A percentile compares a stretch with the other conserved stretches of the same genome.
Evolutionary conservation across 2,113 vertebrate species (phyloP).

Genomic region (Pithys albifrons): DNA sequence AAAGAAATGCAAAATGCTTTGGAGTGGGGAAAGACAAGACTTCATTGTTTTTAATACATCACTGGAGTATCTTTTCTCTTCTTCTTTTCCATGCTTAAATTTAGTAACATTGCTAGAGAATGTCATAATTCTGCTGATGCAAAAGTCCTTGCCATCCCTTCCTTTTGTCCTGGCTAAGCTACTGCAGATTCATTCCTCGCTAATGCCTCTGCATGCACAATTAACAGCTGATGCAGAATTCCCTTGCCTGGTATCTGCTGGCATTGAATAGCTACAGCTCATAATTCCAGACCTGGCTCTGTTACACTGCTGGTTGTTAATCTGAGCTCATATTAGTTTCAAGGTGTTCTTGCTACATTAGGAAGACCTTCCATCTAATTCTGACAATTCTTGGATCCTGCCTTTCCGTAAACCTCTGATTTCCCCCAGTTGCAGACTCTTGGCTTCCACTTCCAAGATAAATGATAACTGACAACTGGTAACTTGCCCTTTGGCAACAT

Average conservation of each 20-base stretch:
- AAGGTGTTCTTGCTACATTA: slow-evolving; percentile 1
- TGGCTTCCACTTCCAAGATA: neutral
- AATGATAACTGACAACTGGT: neutral
- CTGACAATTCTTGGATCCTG: neutral
- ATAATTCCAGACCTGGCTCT: neutral
- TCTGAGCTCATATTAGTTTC: neutral
- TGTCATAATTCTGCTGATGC: neutral
- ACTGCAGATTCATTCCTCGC: neutral
- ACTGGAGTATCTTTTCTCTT: neutral
- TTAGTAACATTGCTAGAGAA: neutral
- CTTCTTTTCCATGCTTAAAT: neutral
- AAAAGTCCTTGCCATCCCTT: neutral
- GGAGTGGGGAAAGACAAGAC: neutral
- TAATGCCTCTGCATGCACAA: neutral
- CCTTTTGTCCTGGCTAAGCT: slow-evolving; percentile 15
- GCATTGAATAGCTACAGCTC: neutral
- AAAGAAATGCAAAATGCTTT: neutral
- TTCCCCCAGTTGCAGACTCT: neutral
- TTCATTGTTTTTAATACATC: neutral
- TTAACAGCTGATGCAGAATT: slow-evolving; percentile 30
- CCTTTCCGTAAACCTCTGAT: neutral
- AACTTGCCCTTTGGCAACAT: neutral
- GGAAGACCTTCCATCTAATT: neutral
- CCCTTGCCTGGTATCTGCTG: neutral
- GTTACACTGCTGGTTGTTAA: neutral